A percentile compares a stretch with the other conserved stretches of the same genome.
Conservation (phyloP, 2,797 vertebrate genomes). For the Liparis tanakae region DNA sequence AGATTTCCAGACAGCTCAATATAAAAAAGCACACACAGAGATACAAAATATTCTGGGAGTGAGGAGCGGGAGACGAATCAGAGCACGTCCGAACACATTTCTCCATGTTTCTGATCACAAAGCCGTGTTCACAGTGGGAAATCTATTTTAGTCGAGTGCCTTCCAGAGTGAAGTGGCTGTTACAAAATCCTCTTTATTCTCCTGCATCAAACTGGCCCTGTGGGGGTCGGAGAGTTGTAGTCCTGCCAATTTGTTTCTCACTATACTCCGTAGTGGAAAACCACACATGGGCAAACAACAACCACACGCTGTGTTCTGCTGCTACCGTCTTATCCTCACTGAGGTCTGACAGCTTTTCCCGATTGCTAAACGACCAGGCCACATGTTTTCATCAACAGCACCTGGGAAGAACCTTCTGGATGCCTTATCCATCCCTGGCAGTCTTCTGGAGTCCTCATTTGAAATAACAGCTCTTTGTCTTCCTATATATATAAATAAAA, state of each 20-base stretch:
- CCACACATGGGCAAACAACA: conserved; percentile 14
- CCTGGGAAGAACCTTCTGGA: no score
- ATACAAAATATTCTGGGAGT: background rate
- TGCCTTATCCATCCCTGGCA: no score
- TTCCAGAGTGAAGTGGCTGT: conserved; percentile 10
- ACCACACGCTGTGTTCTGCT: conserved; percentile 10
- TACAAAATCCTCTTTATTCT: conserved; percentile 14
- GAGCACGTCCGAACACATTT: background rate
- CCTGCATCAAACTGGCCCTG: conserved; percentile 15
- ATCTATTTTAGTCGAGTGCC: background rate
- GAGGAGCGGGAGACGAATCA: background rate
- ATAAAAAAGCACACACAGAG: conserved; percentile 9
- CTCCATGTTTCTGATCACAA: background rate
- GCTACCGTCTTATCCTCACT: conserved; percentile 1
- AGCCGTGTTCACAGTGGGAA: background rate
- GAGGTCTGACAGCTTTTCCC: no score
- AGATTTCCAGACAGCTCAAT: conserved; percentile 32
- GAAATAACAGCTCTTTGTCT: no score
- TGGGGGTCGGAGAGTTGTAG: background rate
- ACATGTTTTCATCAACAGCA: no score
- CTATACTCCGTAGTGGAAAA: conserved; percentile 9
- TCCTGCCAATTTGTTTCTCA: conserved; percentile 32
- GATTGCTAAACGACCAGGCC: no score
- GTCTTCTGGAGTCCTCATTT: no score
- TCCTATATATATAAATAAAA: no score